phyloP scores from a whole-genome alignment of 2,113 vertebrate genomes.

The Parus major region DNA sequence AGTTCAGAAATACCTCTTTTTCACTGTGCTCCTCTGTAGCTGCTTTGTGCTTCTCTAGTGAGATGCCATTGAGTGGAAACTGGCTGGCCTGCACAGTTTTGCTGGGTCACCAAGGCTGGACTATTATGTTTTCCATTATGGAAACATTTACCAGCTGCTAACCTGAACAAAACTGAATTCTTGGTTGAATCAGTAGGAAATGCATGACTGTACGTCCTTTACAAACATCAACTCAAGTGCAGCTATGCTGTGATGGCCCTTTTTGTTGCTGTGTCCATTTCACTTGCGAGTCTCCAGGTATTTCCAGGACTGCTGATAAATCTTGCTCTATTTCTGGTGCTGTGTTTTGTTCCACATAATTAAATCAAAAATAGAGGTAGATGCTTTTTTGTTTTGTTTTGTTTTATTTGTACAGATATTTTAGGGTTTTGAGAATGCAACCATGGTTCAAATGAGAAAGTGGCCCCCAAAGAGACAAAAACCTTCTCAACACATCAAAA shows the following conservation, averaged over 20 bases:
- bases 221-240: background rate
- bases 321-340: background rate
- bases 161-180: background rate
- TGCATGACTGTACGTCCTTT: background rate
- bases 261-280: background rate
- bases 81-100: background rate
- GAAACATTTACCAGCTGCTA: background rate
- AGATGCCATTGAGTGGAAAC: background rate
- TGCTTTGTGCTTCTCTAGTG: background rate
- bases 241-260: background rate
- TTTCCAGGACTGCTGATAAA: background rate
- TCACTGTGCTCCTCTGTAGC: background rate
- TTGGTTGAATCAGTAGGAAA: background rate
- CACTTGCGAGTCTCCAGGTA: background rate
- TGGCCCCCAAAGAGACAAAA: background rate
- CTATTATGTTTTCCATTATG: background rate
- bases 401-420: background rate
- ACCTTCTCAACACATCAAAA: background rate
- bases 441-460: background rate
- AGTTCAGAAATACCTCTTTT: background rate
- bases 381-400: rapidly evolving
- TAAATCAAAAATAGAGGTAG: background rate
- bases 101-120: background rate
- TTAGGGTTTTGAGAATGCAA: background rate
- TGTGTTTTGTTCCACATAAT: background rate